phyloP scores from a whole-genome alignment of 2,888 invertebrate genomes.

The Tipula helvola region DNA sequence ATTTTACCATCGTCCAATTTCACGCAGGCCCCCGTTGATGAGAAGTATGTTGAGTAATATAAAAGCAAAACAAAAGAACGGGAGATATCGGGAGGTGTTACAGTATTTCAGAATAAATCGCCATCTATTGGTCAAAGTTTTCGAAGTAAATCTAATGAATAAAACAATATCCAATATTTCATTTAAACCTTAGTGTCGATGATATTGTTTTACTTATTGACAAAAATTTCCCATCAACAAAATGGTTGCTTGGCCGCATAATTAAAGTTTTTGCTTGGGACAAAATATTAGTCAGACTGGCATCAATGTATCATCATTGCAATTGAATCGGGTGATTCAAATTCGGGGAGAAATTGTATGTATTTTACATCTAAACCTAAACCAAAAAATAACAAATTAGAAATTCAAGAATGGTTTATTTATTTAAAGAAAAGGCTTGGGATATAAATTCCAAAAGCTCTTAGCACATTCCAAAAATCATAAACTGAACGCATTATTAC shows the following conservation, averaged over 20 bases:
- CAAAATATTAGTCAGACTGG: neutral
- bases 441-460: too few relatives aligned
- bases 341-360: too few relatives aligned
- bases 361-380: too few relatives aligned
- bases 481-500: too few relatives aligned
- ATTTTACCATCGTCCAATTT: neutral
- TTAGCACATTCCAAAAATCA: too few relatives aligned
- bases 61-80: neutral
- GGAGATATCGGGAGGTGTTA: neutral
- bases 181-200: neutral
- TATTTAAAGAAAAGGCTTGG: too few relatives aligned
- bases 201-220: neutral
- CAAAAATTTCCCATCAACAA: neutral
- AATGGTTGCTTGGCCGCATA: neutral
- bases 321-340: too few relatives aligned
- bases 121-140: neutral
- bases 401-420: too few relatives aligned
- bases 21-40: neutral
- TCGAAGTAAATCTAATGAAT: neutral
- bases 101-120: neutral
- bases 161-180: neutral
- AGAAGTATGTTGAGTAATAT: neutral
- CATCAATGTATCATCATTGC: too few relatives aligned
- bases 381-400: too few relatives aligned
- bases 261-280: neutral